These are phyloP conservation scores for Microcebus lehilahytsara DNA, from an alignment of 2,113 vertebrate species.

Conservation along the genomic window DNA sequence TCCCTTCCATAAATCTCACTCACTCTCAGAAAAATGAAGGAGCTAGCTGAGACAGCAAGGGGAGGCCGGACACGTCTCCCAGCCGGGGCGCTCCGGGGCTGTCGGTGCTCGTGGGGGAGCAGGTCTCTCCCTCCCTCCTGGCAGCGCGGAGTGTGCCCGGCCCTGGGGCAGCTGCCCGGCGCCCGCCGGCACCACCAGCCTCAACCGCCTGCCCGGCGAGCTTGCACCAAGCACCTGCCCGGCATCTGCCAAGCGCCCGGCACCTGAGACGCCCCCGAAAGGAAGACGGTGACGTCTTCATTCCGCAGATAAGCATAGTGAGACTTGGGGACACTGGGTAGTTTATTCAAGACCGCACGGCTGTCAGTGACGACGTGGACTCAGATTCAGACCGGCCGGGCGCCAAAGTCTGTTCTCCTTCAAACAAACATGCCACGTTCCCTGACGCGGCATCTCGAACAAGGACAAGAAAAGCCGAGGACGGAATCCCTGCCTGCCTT, in stretches of 20 bases:
- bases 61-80: background rate
- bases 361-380: too few species aligned
- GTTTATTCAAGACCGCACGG: background rate
- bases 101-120: accelerated
- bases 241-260: background rate
- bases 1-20: background rate
- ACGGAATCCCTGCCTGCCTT: background rate
- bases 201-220: background rate
- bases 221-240: background rate
- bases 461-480: background rate
- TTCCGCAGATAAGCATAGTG: background rate
- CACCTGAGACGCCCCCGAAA: background rate
- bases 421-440: background rate
- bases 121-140: too few species aligned
- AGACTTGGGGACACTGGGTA: background rate
- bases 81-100: background rate
- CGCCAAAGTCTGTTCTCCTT: background rate
- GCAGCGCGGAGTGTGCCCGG: accelerated
- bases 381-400: background rate
- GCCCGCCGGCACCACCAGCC: accelerated
- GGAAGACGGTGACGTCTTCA: background rate
- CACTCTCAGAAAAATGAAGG: background rate
- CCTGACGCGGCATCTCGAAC: background rate
- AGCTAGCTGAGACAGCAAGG: background rate
- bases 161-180: too few species aligned